Conservation (phyloP, 1,140 invertebrate genomes). For the Drosophila melanogaster region Release_6_plus_ISO1_MT NT_033777.3:4250501-4251000, state of each 20-base stretch:
- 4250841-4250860: conserved; percentile 15
- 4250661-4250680: conserved; percentile 67
- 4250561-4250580: conserved; percentile 1
- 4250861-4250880: conserved; percentile 16
- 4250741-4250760: conserved; percentile 34
- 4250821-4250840: conserved; percentile 5
- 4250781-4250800: conserved; percentile 28
- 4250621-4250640: conserved; percentile 8
- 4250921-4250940: conserved; percentile 10
- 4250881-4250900: conserved; percentile 17
- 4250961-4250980: conserved; percentile 39
- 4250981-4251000: conserved; percentile 18
- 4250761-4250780: conserved; percentile 23
- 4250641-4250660: conserved; percentile 75
- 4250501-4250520: conserved; percentile 23
- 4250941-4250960: conserved; percentile 45
- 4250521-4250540: no score
- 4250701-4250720: conserved; percentile 23
- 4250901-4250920: conserved; percentile 27
- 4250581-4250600: conserved; percentile 54
- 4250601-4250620: conserved; percentile 53
- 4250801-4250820: conserved; percentile 28
- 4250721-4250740: conserved; percentile 52
- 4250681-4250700: conserved; percentile 51
- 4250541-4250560: no score